A percentile compares a stretch with the other conserved stretches of the same genome.
Evolutionary conservation across 2,113 vertebrate species (phyloP).

Genomic region (Chloropsis cyanopogon): DNA sequence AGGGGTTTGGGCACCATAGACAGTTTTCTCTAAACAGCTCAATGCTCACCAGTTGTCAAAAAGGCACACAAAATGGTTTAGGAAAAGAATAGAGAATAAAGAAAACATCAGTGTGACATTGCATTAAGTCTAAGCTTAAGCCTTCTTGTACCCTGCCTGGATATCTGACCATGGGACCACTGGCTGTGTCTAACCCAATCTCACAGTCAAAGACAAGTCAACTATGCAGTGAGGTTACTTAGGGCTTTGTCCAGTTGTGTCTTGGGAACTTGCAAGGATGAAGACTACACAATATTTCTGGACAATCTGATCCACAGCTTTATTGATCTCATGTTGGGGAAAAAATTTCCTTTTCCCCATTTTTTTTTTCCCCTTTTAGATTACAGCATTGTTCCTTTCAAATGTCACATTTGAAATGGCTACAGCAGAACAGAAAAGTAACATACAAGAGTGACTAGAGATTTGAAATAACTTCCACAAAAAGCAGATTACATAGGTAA

Average conservation of each 20-base stretch:
- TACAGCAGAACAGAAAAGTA: not conserved
- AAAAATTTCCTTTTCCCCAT: not conserved
- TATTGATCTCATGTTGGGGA: not conserved
- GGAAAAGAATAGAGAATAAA: not conserved
- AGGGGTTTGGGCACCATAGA: not conserved
- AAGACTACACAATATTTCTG: not conserved
- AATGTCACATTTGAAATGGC: not conserved
- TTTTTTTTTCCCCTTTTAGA: not conserved
- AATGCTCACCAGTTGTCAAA: not conserved
- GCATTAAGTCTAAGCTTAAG: not conserved
- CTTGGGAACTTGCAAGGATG: not conserved
- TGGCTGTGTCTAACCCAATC: not conserved
- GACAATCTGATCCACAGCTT: not conserved
- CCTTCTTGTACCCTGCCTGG: not conserved
- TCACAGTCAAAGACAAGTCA: not conserved
- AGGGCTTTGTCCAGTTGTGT: not conserved
- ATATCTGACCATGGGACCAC: not conserved
- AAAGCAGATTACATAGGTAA: not conserved
- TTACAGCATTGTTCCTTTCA: not conserved
- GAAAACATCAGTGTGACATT: not conserved
- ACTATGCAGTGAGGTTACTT: not conserved
- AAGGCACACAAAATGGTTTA: not conserved
- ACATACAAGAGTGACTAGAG: not conserved
- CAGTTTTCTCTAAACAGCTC: not conserved
- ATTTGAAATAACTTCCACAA: not conserved